A percentile compares a stretch with the other conserved stretches of the same genome.
These are phyloP conservation scores for Camptogramma bilineatum DNA, from an alignment of 2,888 invertebrate species.

Conservation along the genomic window DNA sequence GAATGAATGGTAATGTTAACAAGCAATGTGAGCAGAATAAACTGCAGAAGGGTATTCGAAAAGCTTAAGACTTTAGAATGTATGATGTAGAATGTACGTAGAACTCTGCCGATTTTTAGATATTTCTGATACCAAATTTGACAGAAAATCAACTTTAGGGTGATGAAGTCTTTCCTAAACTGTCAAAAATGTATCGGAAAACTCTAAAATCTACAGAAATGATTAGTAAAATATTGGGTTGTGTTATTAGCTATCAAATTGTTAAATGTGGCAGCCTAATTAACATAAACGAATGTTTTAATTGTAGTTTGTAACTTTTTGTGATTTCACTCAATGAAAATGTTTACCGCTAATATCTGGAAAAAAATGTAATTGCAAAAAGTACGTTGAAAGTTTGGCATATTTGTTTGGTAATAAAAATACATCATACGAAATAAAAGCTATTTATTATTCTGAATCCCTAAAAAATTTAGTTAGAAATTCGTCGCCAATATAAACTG, in stretches of 20 bases:
- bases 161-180: neutral
- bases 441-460: slow-evolving; percentile 15
- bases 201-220: neutral
- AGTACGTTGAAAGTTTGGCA: neutral
- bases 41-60: neutral
- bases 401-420: slow-evolving; percentile 10
- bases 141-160: neutral
- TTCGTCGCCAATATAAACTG: slow-evolving; percentile 5
- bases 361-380: neutral
- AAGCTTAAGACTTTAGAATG: neutral
- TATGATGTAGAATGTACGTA: neutral
- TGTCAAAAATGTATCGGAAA: neutral
- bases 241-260: neutral
- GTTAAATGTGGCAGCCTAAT: neutral
- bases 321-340: neutral
- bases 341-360: slow-evolving; percentile 4
- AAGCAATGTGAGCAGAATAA: neutral
- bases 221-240: neutral
- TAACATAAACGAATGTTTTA: slow-evolving; percentile 2
- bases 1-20: neutral
- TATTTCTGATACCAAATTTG: neutral
- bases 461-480: neutral
- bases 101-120: neutral
- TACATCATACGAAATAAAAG: slow-evolving; percentile 15
- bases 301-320: neutral